Percentiles rank a stretch among this genome's conserved stretches.
These are phyloP conservation scores for Sphenodon punctatus DNA, from an alignment of 2,797 vertebrate genomes.

Conservation along the genomic window DNA sequence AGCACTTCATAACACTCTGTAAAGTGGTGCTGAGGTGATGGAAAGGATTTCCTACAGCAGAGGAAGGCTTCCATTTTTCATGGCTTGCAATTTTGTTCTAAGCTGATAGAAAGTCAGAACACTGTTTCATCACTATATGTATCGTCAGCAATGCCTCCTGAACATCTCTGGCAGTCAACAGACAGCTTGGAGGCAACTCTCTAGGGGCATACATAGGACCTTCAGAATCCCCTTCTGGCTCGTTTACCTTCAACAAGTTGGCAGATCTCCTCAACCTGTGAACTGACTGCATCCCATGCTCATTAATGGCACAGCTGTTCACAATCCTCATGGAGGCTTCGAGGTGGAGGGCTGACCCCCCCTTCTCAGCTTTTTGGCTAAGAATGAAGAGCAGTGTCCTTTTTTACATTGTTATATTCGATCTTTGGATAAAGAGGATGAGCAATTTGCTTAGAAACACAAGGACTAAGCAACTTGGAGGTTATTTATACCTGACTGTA, in stretches of 20 bases:
- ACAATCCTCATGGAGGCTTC: neutral
- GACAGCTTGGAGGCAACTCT: neutral
- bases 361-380: neutral
- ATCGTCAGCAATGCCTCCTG: neutral
- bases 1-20: too few relatives aligned
- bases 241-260: neutral
- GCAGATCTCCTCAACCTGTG: neutral
- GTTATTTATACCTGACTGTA: neutral
- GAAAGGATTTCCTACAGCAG: neutral
- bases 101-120: neutral
- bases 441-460: neutral
- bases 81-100: neutral
- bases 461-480: neutral
- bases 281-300: neutral
- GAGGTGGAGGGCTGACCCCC: neutral
- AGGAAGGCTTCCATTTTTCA: neutral
- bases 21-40: too few relatives aligned
- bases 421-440: slow-evolving; percentile 1
- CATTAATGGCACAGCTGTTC: neutral
- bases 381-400: neutral
- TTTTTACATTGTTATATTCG: slow-evolving; percentile 18
- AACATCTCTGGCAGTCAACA: neutral
- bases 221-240: neutral
- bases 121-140: neutral
- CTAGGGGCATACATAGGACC: neutral